phyloP scores from a whole-genome alignment of 2,888 invertebrate genomes.

The Hermodice carunculata region DNA sequence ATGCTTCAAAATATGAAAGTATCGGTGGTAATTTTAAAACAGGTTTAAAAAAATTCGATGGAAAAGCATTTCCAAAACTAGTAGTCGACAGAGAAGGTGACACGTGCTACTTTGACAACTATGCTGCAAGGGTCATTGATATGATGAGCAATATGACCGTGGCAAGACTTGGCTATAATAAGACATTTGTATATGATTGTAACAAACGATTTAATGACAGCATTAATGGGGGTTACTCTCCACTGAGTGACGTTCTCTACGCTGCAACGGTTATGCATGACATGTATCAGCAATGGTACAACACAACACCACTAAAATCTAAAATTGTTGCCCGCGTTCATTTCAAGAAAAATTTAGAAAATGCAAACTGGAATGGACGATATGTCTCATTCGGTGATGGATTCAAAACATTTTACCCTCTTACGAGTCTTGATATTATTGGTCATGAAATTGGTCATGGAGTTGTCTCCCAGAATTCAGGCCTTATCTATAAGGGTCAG shows the following conservation, averaged over 20 bases:
- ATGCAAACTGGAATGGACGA: slow-evolving; percentile 31
- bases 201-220: too few species aligned
- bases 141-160: too few species aligned
- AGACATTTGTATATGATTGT: too few species aligned
- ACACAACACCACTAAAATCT: slow-evolving; percentile 4
- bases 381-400: slow-evolving; percentile 49
- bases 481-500: slow-evolving; percentile 45
- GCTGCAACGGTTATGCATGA: slow-evolving; percentile 6
- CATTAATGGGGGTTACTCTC: too few species aligned
- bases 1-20: slow-evolving; percentile 6
- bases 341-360: neutral
- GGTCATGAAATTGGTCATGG: slow-evolving; percentile 53
- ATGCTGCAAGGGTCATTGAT: too few species aligned
- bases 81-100: neutral
- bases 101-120: too few species aligned
- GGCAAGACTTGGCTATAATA: too few species aligned
- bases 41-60: slow-evolving; percentile 4
- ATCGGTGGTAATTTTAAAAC: slow-evolving; percentile 8
- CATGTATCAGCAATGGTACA: slow-evolving; percentile 17
- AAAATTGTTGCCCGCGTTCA: neutral
- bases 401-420: slow-evolving; percentile 36
- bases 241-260: slow-evolving; percentile 12
- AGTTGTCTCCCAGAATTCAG: slow-evolving; percentile 42
- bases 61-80: slow-evolving; percentile 5
- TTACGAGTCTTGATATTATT: slow-evolving; percentile 44